phyloP scores from a whole-genome alignment of 1,140 invertebrate species.

The Heliconius hewitsoni region DNA sequence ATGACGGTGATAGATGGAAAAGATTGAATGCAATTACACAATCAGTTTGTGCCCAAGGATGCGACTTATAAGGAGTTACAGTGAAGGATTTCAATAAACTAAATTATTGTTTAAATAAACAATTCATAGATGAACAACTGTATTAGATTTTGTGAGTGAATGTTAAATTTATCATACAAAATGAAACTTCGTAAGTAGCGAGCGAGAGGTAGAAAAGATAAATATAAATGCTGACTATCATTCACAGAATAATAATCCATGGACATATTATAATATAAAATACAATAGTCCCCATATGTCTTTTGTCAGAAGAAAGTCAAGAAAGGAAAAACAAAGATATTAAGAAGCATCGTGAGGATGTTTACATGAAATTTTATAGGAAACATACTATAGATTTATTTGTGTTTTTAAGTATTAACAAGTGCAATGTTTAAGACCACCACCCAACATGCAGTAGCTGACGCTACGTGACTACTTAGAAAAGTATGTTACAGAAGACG shows the following conservation, averaged over 20 bases:
- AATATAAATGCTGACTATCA: slow-evolving; percentile 21
- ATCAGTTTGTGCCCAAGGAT: neutral
- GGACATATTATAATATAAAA: slow-evolving; percentile 26
- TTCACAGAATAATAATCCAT: slow-evolving; percentile 28
- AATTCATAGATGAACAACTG: neutral
- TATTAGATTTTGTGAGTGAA: slow-evolving; percentile 14
- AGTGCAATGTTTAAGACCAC: no score
- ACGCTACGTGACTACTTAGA: no score
- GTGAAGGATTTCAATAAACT: neutral
- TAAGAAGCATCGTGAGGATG: no score
- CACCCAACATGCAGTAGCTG: no score
- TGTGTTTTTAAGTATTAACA: no score
- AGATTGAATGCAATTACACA: neutral
- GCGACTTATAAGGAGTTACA: neutral
- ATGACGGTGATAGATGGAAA: slow-evolving; percentile 1
- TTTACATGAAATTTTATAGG: no score
- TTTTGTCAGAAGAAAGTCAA: neutral
- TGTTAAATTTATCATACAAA: slow-evolving; percentile 17
- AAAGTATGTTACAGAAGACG: no score
- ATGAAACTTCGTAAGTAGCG: slow-evolving; percentile 1
- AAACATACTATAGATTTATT: no score
- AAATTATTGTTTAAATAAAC: neutral
- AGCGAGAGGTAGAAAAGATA: slow-evolving; percentile 15
- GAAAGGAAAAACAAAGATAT: no score
- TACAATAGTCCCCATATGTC: slow-evolving; percentile 17